Evolutionary conservation across 2,113 vertebrate genomes (phyloP), one percentile per base, ranked within the genome.

Genomic region (Sander vitreus): DNA sequence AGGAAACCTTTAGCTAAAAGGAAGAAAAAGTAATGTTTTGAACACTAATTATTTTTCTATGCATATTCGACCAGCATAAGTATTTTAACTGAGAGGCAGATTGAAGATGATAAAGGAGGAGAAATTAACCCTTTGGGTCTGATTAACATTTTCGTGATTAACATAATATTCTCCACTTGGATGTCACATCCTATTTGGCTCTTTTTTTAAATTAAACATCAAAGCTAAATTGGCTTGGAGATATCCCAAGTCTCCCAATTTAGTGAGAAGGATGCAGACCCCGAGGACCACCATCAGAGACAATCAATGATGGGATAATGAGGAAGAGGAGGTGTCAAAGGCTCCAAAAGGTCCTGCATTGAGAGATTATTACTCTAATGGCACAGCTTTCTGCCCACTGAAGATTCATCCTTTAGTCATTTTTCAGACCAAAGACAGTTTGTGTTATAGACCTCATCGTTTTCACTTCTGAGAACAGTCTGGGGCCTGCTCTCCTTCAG

Each of bases 91-190:
- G 64, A 59, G 47, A 67, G 82, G 80, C 70, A 81, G 84, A 95
- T 94, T 94, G 87, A 93, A 92, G 65, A 85, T 80, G 84, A 85
- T 91, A 89, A 92, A 91, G 85, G 66, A 77, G 69, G 58, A 80
- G 79, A 90, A 94, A 93, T 94, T 88, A 95, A 94, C 92, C 95
- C 89, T 88, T 92, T 88, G 90, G 93, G 90, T 64, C 80, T 93
- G 94, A 95, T 95, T 94, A 95, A 88, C 91, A 92, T 94, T 93
- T 93, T 77, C 10, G 47, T 90, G 87, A 93, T 95, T 95, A 93
- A 86, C 90, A 93, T 94, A 93, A 94, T 91, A 82, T 89, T 91
- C 76, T 94, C 88, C 79, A 33, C 63, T 85, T 88, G 86, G 92
- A 92, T 89, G 90, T 87, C 88, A 70, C 86, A 88, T 88, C 67